A percentile compares a stretch with the other conserved stretches of the same genome.
Conservation (phyloP, 2,888 invertebrate species). For the Erebia aethiops region DNA sequence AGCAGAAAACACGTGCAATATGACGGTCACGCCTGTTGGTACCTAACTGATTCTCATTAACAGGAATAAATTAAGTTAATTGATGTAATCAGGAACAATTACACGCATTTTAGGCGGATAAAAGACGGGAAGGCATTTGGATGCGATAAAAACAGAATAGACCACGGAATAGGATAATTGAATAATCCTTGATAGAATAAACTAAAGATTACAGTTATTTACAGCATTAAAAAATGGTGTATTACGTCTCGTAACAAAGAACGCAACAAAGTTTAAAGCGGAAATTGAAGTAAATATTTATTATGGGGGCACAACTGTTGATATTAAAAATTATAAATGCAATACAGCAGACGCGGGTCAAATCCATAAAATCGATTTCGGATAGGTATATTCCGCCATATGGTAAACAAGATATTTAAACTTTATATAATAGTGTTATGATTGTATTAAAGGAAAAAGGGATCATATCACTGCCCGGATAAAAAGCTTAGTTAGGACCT, state of each 20-base stretch:
- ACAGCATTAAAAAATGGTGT: background rate
- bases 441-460: background rate
- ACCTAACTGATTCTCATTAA: conserved; percentile 59
- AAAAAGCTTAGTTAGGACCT: background rate
- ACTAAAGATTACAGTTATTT: background rate
- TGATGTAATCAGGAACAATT: conserved; percentile 34
- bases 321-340: conserved; percentile 37
- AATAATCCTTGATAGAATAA: too few species aligned
- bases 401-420: conserved; percentile 34
- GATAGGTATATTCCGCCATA: conserved; percentile 45
- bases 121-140: background rate
- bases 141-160: background rate
- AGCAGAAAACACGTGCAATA: conserved; percentile 65
- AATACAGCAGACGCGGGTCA: conserved; percentile 30
- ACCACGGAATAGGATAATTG: background rate
- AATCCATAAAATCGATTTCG: conserved; percentile 48
- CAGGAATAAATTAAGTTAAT: conserved; percentile 38
- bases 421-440: background rate
- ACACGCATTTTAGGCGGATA: conserved; percentile 27
- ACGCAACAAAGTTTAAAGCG: conserved; percentile 12
- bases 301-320: conserved; percentile 2
- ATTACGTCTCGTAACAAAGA: background rate
- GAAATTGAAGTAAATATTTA: conserved; percentile 11
- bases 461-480: background rate
- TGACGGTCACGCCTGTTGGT: conserved; percentile 58